Conservation (phyloP, 2,888 invertebrate genomes). For the Pachymerium ferrugineum region DNA sequence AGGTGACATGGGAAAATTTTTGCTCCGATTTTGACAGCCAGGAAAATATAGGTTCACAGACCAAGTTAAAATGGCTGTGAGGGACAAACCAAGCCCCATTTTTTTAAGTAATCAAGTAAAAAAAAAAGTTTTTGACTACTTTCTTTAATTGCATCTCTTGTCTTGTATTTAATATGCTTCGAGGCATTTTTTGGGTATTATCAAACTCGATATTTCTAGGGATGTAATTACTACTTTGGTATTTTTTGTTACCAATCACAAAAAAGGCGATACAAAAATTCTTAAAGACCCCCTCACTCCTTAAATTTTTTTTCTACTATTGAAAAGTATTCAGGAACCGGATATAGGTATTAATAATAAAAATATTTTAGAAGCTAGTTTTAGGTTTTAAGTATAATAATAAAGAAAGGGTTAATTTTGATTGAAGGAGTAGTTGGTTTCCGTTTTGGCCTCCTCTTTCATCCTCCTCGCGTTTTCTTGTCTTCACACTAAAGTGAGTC, state of each 20-base stretch:
- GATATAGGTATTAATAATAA: not conserved
- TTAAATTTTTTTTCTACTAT: not conserved
- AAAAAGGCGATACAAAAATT: no score
- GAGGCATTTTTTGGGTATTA: no score
- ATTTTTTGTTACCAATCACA: no score
- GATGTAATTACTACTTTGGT: no score
- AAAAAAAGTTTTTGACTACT: not conserved
- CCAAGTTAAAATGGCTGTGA: not conserved
- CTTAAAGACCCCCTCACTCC: no score
- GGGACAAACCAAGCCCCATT: not conserved
- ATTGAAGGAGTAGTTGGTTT: not conserved
- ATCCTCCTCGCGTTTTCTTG: not conserved
- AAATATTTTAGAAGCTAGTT: no score
- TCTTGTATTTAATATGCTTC: not conserved
- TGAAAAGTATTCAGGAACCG: not conserved
- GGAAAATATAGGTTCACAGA: slow-evolving; percentile 3
- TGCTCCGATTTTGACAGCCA: not conserved
- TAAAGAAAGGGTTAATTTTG: not conserved
- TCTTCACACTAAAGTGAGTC: no score
- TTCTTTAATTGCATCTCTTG: slow-evolving; percentile 5
- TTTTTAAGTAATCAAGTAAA: not conserved
- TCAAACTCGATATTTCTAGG: no score
- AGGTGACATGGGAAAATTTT: slow-evolving; percentile 16
- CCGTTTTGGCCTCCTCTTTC: no score
- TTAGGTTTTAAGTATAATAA: not conserved